These are phyloP conservation scores for Poeciliopsis infans DNA, from an alignment of 2,797 vertebrate species.

Conservation along the genomic window DNA sequence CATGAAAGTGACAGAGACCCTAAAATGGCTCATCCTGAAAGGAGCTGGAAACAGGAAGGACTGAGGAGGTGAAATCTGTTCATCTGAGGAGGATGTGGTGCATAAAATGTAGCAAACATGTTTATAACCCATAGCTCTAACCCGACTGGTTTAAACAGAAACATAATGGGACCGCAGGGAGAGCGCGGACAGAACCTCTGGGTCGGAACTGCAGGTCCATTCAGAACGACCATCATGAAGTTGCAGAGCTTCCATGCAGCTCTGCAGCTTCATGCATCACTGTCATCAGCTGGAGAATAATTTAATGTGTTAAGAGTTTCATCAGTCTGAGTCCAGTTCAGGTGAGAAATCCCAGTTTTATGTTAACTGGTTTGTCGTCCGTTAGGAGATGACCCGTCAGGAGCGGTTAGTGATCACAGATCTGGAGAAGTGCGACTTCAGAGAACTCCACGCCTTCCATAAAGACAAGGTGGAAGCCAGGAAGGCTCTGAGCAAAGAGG, in stretches of 20 bases:
- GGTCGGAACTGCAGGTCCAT: neutral
- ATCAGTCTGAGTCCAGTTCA: neutral
- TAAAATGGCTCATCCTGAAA: too few relatives aligned
- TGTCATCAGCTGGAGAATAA: neutral
- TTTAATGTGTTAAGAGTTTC: neutral
- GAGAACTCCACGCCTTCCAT: constrained; percentile 79
- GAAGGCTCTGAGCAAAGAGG: constrained; percentile 80
- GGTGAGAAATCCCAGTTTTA: neutral
- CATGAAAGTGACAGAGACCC: too few relatives aligned
- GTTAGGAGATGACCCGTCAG: constrained; percentile 81
- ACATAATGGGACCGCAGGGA: neutral
- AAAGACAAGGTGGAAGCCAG: constrained; percentile 78
- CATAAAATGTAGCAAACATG: neutral
- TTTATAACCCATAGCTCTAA: neutral
- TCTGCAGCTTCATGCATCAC: neutral
- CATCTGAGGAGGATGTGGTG: neutral
- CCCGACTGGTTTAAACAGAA: too few relatives aligned
- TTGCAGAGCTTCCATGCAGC: neutral
- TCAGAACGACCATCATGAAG: neutral
- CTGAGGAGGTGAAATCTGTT: neutral
- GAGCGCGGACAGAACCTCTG: neutral
- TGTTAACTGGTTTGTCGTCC: constrained; percentile 5
- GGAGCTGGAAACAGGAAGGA: too few relatives aligned
- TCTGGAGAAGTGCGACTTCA: constrained; percentile 82
- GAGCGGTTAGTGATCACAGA: constrained; percentile 77